Evolutionary conservation across 2,113 vertebrate genomes (phyloP).

Genomic region (Baryphthengus martii): DNA sequence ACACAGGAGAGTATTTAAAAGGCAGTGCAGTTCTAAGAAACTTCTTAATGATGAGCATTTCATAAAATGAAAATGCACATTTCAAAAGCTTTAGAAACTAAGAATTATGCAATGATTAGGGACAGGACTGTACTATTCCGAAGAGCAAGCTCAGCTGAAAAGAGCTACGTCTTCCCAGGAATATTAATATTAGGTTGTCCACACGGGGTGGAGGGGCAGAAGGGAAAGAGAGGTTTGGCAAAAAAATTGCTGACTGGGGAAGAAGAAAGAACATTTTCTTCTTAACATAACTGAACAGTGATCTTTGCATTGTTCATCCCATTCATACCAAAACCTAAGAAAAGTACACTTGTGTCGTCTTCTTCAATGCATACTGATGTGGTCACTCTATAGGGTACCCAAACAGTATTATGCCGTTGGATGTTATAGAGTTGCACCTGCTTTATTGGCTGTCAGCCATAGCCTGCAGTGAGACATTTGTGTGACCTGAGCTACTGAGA

Average conservation of each 20-base stretch:
- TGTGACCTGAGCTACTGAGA: not conserved
- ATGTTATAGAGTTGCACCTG: not conserved
- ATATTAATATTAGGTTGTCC: not conserved
- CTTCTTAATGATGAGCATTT: not conserved
- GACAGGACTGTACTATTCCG: not conserved
- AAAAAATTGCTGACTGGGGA: not conserved
- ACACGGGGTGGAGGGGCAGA: fast-evolving
- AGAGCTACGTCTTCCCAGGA: not conserved
- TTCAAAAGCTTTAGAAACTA: not conserved
- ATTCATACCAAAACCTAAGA: not conserved
- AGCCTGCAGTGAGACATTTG: not conserved
- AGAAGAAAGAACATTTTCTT: not conserved
- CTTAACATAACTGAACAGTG: not conserved
- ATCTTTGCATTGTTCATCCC: not conserved
- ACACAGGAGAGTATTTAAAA: not conserved
- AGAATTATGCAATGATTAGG: not conserved
- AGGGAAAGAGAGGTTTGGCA: not conserved
- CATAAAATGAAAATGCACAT: not conserved
- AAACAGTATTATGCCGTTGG: not conserved
- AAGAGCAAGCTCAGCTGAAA: not conserved
- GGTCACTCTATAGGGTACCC: fast-evolving
- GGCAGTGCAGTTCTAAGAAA: not conserved
- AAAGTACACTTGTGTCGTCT: not conserved
- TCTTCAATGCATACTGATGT: not conserved
- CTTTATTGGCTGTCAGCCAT: not conserved